phyloP scores from a whole-genome alignment of 2,797 vertebrate genomes.

The Lerista edwardsae region DNA sequence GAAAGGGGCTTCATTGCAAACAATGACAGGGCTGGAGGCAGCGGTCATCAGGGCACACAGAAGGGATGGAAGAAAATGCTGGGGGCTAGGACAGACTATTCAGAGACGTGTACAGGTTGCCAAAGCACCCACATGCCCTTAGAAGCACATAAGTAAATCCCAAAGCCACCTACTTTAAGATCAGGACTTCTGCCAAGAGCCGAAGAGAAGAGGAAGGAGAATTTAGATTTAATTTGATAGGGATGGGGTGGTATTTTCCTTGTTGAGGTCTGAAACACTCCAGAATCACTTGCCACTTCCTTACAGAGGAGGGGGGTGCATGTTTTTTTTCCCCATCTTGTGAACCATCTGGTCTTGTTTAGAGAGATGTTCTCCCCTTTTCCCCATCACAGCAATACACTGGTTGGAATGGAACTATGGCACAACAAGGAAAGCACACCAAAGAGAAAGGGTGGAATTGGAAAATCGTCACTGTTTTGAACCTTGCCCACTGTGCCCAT shows the following conservation, averaged over 20 bases:
- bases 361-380: neutral
- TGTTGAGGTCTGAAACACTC: neutral
- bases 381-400: neutral
- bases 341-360: neutral
- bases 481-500: neutral
- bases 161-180: neutral
- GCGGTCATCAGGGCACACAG: neutral
- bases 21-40: neutral
- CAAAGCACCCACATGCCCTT: neutral
- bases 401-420: neutral
- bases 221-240: neutral
- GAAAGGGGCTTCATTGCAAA: neutral
- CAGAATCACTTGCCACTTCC: neutral
- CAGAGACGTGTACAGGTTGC: neutral
- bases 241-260: neutral
- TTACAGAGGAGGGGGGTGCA: neutral
- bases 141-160: neutral
- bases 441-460: no score
- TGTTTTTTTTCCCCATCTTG: neutral
- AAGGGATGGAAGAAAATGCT: neutral
- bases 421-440: neutral
- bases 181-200: neutral
- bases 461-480: neutral
- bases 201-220: neutral
- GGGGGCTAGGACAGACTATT: neutral